These are phyloP conservation scores for Synanthedon vespiformis DNA, from an alignment of 2,888 invertebrate species.

Conservation along the genomic window DNA sequence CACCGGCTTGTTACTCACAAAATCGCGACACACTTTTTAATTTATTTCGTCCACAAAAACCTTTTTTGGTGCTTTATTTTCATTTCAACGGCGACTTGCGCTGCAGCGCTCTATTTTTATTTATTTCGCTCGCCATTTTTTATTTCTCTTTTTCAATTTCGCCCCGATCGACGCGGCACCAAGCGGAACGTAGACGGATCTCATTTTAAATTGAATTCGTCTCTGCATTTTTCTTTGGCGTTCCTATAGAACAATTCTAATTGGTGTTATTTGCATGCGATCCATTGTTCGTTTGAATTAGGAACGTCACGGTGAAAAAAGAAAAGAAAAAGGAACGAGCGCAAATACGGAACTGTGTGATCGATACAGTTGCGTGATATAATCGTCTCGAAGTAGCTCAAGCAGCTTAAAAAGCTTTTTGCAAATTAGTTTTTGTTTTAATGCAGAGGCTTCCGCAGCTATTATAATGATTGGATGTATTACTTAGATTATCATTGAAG, in stretches of 20 bases:
- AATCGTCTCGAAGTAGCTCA: slow-evolving; percentile 36
- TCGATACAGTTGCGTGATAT: slow-evolving; percentile 52
- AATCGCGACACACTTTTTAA: slow-evolving; percentile 68
- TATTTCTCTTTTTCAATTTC: slow-evolving; percentile 62
- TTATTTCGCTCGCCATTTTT: slow-evolving; percentile 50
- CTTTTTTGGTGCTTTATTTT: slow-evolving; percentile 63
- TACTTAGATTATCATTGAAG: not conserved
- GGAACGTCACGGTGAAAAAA: slow-evolving; percentile 28
- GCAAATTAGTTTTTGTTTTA: slow-evolving; percentile 31
- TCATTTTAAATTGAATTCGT: slow-evolving; percentile 66
- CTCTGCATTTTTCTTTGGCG: slow-evolving; percentile 50
- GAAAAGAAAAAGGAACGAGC: slow-evolving; percentile 21
- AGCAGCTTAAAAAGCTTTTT: slow-evolving; percentile 39
- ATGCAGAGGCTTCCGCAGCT: not conserved
- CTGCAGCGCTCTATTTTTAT: slow-evolving; percentile 70
- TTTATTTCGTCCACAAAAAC: slow-evolving; percentile 69
- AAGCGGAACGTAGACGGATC: slow-evolving; percentile 62
- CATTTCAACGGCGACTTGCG: slow-evolving; percentile 70
- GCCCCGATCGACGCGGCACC: slow-evolving; percentile 59
- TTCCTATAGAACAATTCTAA: slow-evolving; percentile 53
- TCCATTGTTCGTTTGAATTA: slow-evolving; percentile 44
- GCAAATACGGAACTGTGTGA: slow-evolving; percentile 17
- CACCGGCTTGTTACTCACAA: slow-evolving; percentile 38
- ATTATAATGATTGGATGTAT: not conserved
- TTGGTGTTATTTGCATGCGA: slow-evolving; percentile 59